A percentile compares a stretch with the other conserved stretches of the same genome.
Conservation (phyloP, 2,888 invertebrate genomes). For the Caenorhabditis wallacei region DNA sequence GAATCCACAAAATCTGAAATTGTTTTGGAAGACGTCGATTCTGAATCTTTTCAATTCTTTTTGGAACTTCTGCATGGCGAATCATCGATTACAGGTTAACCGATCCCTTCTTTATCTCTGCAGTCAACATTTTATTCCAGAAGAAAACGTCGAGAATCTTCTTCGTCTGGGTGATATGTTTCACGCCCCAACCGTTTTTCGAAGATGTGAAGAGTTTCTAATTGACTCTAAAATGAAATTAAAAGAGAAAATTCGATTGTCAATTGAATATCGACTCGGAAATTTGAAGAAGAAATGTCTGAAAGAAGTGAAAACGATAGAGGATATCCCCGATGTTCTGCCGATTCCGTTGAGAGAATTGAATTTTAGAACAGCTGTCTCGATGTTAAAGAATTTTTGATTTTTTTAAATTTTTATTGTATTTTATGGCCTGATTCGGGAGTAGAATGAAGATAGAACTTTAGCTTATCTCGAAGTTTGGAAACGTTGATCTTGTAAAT, state of each 20-base stretch:
- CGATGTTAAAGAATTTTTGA: background rate
- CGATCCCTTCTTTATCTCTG: too few species aligned
- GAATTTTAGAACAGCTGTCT: background rate
- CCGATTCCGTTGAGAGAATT: slow-evolving; percentile 5
- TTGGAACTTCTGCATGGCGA: slow-evolving; percentile 24
- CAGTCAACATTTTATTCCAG: too few species aligned
- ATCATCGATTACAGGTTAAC: slow-evolving; percentile 17
- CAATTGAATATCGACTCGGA: background rate
- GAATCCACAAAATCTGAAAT: slow-evolving; percentile 14
- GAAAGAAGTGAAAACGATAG: slow-evolving; percentile 4
- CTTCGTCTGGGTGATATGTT: slow-evolving; percentile 20
- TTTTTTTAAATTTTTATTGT: background rate
- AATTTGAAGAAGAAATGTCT: slow-evolving; percentile 23
- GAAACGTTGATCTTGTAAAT: too few species aligned
- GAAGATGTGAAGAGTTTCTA: slow-evolving; percentile 14
- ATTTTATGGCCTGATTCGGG: too few species aligned
- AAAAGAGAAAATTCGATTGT: slow-evolving; percentile 3
- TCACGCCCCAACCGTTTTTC: background rate
- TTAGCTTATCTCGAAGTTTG: too few species aligned
- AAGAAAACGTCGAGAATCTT: slow-evolving; percentile 4
- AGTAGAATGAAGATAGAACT: too few species aligned
- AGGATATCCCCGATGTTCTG: slow-evolving; percentile 17
- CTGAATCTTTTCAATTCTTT: slow-evolving; percentile 13
- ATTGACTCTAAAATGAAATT: background rate
- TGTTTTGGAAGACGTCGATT: slow-evolving; percentile 2